These are phyloP conservation scores for Epinotia bilunana DNA, from an alignment of 2,888 invertebrate genomes.

Conservation along the genomic window DNA sequence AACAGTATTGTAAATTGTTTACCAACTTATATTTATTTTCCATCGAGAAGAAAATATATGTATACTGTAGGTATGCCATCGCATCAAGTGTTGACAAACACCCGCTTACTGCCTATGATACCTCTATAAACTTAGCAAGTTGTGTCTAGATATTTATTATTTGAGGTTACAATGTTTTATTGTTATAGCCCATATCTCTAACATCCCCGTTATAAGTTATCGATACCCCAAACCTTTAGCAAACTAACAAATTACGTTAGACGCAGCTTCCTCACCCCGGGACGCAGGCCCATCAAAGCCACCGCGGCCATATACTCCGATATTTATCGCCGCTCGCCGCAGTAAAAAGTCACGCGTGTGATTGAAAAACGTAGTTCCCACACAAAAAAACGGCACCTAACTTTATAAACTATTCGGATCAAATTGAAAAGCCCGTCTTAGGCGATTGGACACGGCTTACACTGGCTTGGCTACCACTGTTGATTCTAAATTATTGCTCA, in stretches of 20 bases:
- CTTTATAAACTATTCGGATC: conserved; percentile 56
- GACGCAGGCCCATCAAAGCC: conserved; percentile 60
- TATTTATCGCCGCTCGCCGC: conserved; percentile 74
- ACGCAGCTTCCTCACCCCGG: conserved; percentile 29
- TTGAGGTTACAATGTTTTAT: neutral
- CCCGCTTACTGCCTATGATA: neutral
- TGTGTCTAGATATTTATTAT: neutral
- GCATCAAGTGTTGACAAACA: neutral
- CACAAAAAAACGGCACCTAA: conserved; percentile 62
- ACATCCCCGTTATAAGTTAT: conserved; percentile 25
- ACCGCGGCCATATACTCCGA: conserved; percentile 78
- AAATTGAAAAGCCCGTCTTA: conserved; percentile 72
- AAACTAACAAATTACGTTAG: conserved; percentile 38
- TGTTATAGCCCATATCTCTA: conserved; percentile 1
- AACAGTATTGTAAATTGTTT: no score
- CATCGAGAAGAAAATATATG: no score
- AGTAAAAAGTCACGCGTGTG: conserved; percentile 74
- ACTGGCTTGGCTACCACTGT: conserved; percentile 70
- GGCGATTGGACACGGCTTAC: conserved; percentile 79
- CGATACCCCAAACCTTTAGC: conserved; percentile 37
- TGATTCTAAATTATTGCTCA: conserved; percentile 77
- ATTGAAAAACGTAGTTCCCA: conserved; percentile 80
- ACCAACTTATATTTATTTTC: no score
- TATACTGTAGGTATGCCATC: neutral
- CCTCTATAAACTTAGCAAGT: neutral